These are phyloP conservation scores for Cryptoblepharus egeriae DNA, from an alignment of 2,797 vertebrate species.

Conservation along the genomic window DNA sequence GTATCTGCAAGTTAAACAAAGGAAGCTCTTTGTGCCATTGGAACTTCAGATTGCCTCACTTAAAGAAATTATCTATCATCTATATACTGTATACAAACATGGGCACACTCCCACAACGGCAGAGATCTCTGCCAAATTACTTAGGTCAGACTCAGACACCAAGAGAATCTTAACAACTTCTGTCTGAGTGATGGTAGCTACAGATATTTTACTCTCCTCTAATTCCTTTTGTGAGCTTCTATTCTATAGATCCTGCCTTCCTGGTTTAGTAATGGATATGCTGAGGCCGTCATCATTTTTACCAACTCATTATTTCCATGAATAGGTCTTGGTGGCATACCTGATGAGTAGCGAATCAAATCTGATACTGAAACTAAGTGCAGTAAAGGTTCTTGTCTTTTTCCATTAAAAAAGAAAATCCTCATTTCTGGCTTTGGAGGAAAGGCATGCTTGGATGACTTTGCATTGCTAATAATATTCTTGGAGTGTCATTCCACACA, in stretches of 20 bases:
- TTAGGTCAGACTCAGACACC: constrained; percentile 59
- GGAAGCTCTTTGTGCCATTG: constrained; percentile 34
- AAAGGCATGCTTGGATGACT: neutral
- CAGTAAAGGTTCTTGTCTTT: neutral
- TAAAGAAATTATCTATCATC: constrained; percentile 30
- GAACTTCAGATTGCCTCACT: constrained; percentile 27
- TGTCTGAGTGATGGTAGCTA: constrained; percentile 49
- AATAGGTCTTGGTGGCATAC: neutral
- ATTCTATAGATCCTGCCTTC: constrained; percentile 44
- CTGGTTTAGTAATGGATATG: constrained; percentile 31
- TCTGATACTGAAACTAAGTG: neutral
- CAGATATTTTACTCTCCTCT: constrained; percentile 42
- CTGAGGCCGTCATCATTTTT: neutral
- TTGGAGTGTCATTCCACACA: neutral
- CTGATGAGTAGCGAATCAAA: neutral
- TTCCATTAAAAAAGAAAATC: neutral
- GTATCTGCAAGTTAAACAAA: constrained; percentile 50
- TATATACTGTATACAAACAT: constrained; percentile 23
- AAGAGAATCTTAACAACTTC: constrained; percentile 38
- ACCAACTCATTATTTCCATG: constrained; percentile 5
- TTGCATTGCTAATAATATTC: constrained; percentile 4
- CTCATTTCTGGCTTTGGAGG: neutral
- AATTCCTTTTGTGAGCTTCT: constrained; percentile 39
- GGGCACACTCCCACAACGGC: neutral
- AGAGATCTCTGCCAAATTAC: constrained; percentile 38